Evolutionary conservation across 2,797 vertebrate species (phyloP).

Genomic region (Neoniphon sammara): DNA sequence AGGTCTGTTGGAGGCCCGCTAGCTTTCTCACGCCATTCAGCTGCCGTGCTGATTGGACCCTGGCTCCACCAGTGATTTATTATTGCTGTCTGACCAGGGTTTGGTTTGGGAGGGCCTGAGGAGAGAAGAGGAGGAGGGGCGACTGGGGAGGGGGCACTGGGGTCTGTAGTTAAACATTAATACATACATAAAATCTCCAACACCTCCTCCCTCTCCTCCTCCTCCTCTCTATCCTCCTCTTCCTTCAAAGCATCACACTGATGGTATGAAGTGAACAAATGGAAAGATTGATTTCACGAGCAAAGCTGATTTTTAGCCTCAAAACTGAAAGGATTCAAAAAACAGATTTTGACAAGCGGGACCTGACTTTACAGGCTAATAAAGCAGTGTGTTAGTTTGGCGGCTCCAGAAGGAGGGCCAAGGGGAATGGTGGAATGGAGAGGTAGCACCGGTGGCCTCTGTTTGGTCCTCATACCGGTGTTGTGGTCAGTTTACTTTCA

Average conservation of each 20-base stretch:
- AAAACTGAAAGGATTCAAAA: slow-evolving; percentile 69
- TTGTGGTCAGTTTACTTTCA: neutral
- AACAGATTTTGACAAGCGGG: slow-evolving; percentile 71
- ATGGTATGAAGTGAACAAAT: slow-evolving; percentile 74
- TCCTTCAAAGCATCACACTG: slow-evolving; percentile 58
- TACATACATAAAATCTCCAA: slow-evolving; percentile 59
- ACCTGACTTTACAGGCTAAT: slow-evolving; percentile 72
- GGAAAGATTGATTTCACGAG: slow-evolving; percentile 80
- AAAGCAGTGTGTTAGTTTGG: slow-evolving; percentile 65
- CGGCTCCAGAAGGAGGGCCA: slow-evolving; percentile 10
- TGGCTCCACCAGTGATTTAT: slow-evolving; percentile 78
- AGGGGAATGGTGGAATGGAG: slow-evolving; percentile 18
- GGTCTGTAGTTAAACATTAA: slow-evolving; percentile 78
- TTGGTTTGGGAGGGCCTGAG: slow-evolving; percentile 44
- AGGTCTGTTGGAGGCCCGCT: slow-evolving; percentile 53
- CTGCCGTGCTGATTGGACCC: slow-evolving; percentile 68
- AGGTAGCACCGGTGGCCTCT: slow-evolving; percentile 19
- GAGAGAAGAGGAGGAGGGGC: slow-evolving; percentile 35
- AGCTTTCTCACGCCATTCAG: slow-evolving; percentile 77
- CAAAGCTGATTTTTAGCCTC: slow-evolving; percentile 66
- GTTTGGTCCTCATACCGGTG: slow-evolving; percentile 2
- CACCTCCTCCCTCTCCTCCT: slow-evolving; percentile 30
- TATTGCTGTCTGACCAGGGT: slow-evolving; percentile 53
- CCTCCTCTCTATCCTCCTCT: slow-evolving; percentile 27
- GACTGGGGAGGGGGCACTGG: slow-evolving; percentile 41